Evolutionary conservation across 2,797 vertebrate genomes (phyloP).

Genomic region (Bucorvus abyssinicus): DNA sequence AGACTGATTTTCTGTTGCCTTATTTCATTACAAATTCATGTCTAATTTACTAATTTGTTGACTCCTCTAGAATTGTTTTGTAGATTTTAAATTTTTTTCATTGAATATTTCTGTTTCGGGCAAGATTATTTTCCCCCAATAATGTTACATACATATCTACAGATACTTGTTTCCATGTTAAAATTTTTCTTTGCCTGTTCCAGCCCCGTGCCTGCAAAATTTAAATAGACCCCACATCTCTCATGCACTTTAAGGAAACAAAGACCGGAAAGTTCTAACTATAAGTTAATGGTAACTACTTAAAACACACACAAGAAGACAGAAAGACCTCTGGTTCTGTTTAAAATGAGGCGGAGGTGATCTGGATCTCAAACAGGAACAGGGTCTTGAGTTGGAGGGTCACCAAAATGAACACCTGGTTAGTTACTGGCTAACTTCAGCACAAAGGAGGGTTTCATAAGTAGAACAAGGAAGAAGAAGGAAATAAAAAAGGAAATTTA

Average conservation of each 20-base stretch:
- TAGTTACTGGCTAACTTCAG: neutral
- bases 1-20: neutral
- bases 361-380: neutral
- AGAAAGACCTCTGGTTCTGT: neutral
- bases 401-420: neutral
- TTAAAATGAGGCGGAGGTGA: neutral
- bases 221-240: neutral
- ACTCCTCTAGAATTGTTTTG: neutral
- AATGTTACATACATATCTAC: neutral
- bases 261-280: neutral
- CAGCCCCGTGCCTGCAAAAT: neutral
- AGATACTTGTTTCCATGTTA: neutral
- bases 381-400: neutral
- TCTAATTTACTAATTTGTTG: neutral
- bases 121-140: neutral
- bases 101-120: neutral
- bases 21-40: neutral
- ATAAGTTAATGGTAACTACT: neutral
- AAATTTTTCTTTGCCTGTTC: neutral
- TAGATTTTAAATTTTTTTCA: neutral
- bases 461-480: neutral
- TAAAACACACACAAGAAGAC: neutral
- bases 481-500: neutral
- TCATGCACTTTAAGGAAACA: neutral
- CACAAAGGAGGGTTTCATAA: neutral